Evolutionary conservation across 2,113 vertebrate species (phyloP).

Genomic region (Brienomyrus longianalis): DNA sequence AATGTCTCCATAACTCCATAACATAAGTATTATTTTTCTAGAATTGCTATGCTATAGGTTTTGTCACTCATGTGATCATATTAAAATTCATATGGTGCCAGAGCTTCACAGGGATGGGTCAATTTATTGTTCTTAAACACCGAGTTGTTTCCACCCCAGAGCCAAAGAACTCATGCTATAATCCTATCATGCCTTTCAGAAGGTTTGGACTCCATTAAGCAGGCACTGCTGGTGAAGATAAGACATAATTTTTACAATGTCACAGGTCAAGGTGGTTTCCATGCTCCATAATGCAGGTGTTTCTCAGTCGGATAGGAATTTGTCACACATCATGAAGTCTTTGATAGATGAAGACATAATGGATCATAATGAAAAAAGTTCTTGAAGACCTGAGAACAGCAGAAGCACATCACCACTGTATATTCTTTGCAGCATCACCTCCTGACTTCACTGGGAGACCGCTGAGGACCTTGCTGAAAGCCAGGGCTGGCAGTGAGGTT

Average conservation of each 20-base stretch:
- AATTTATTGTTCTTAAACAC: not conserved
- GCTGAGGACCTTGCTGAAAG: slow-evolving; percentile 74
- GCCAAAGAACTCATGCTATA: not conserved
- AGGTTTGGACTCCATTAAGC: not conserved
- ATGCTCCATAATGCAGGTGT: not conserved
- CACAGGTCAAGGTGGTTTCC: not conserved
- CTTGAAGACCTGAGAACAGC: not conserved
- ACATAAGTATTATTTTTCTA: not conserved
- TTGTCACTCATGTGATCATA: not conserved
- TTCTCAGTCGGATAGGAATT: not conserved
- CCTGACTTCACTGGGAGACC: slow-evolving; percentile 82
- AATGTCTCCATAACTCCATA: not conserved
- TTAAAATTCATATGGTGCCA: not conserved
- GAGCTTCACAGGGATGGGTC: not conserved
- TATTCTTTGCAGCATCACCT: slow-evolving; percentile 67
- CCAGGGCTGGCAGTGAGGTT: slow-evolving; percentile 77
- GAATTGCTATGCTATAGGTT: not conserved
- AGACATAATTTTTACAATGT: not conserved
- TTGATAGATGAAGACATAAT: not conserved
- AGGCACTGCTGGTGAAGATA: not conserved
- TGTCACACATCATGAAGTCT: not conserved
- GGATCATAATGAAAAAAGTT: not conserved
- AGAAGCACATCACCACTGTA: not conserved
- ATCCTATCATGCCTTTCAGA: not conserved
- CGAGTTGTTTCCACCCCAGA: not conserved